Evolutionary conservation across 2,113 vertebrate genomes (phyloP).

Genomic region (Globicephala melas): DNA sequence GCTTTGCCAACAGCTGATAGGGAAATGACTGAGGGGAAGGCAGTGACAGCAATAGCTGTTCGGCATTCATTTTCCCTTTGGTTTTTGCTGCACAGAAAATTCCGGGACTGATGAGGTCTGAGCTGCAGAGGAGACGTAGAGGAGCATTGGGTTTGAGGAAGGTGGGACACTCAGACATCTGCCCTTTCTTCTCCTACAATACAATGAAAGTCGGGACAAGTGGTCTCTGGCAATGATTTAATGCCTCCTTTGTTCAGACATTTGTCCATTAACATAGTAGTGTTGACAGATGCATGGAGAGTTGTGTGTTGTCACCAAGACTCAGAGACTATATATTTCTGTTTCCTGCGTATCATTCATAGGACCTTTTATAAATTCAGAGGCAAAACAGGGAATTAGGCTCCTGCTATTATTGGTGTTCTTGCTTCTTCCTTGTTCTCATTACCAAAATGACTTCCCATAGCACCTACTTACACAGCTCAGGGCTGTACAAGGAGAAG

Average conservation of each 20-base stretch:
- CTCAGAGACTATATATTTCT: neutral
- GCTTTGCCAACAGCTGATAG: slow-evolving; percentile 32
- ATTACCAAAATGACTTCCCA: neutral
- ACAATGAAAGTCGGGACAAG: neutral
- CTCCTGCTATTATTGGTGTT: neutral
- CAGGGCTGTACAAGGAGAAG: neutral
- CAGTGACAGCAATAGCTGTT: neutral
- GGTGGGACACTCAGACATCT: neutral
- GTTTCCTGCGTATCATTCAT: neutral
- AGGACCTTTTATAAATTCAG: neutral
- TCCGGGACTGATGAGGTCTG: neutral
- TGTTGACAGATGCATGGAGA: neutral
- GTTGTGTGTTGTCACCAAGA: neutral
- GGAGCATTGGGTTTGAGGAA: neutral
- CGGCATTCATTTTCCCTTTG: slow-evolving; percentile 22
- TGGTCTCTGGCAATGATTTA: neutral
- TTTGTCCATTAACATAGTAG: neutral
- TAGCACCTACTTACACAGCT: neutral
- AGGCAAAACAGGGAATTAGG: neutral
- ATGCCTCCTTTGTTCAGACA: neutral
- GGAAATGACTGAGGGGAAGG: neutral
- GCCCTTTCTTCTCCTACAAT: neutral
- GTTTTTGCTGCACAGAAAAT: slow-evolving; percentile 14
- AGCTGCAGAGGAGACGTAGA: neutral
- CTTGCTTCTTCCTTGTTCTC: neutral